Evolutionary conservation across 2,113 vertebrate species (phyloP).

Genomic region (Larimichthys crocea): DNA sequence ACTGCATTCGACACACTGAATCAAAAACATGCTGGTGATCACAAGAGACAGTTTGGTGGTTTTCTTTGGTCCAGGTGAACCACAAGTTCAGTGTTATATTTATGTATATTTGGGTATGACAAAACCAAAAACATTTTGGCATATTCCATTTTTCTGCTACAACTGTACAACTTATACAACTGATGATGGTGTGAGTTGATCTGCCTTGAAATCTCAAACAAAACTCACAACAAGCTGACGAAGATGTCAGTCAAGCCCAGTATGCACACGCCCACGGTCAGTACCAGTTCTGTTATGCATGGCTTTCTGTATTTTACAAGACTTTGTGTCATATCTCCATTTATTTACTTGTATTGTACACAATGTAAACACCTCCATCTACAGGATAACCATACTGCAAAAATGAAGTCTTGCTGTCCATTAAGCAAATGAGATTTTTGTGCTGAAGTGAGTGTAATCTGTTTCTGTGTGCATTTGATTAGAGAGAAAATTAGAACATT

Average conservation of each 20-base stretch:
- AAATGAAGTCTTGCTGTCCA: slow-evolving; percentile 13
- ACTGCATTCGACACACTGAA: no score
- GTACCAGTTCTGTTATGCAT: background rate
- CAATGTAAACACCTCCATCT: background rate
- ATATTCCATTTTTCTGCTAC: background rate
- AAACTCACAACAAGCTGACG: background rate
- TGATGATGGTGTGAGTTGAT: background rate
- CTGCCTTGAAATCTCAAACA: background rate
- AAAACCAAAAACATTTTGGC: no score
- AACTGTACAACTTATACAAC: background rate
- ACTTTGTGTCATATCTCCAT: background rate
- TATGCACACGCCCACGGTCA: background rate
- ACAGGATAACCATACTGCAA: background rate
- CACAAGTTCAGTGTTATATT: no score
- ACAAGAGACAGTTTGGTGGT: no score
- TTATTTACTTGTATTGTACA: background rate
- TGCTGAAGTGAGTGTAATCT: background rate
- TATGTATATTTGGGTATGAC: no score
- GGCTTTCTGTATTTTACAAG: background rate
- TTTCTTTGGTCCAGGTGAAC: no score
- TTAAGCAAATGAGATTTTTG: slow-evolving; percentile 32
- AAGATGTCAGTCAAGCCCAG: background rate
- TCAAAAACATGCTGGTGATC: no score
- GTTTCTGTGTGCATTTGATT: slow-evolving; percentile 47
- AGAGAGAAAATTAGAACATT: slow-evolving; percentile 45